These are phyloP conservation scores for Pantherophis guttatus DNA, from an alignment of 2,113 vertebrate species.

Conservation along the genomic window DNA sequence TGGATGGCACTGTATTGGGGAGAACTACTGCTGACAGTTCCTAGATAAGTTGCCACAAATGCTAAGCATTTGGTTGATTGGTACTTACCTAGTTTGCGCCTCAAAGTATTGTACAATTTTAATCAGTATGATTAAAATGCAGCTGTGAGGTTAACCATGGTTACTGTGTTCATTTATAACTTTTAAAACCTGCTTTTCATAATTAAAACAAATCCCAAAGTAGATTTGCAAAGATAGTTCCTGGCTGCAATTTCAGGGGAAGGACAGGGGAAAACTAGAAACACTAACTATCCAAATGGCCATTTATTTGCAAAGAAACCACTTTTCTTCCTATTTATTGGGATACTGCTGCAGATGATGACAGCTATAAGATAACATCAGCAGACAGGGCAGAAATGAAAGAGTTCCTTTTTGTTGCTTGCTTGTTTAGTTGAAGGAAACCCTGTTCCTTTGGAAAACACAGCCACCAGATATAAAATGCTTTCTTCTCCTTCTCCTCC, in stretches of 20 bases:
- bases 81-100: background rate
- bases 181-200: background rate
- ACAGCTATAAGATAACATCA: constrained; percentile 56
- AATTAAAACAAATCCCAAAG: background rate
- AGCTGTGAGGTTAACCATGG: background rate
- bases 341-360: constrained; percentile 52
- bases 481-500: constrained; percentile 42
- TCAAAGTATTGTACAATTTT: background rate
- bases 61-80: background rate
- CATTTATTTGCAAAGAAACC: background rate
- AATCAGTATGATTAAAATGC: background rate
- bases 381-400: constrained; percentile 59
- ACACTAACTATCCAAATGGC: background rate
- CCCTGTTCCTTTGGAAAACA: constrained; percentile 32
- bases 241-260: background rate
- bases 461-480: constrained; percentile 51
- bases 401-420: constrained; percentile 25
- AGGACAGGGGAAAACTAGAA: constrained; percentile 31
- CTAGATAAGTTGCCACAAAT: background rate
- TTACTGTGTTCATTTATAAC: background rate
- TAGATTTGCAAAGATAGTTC: background rate
- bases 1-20: background rate
- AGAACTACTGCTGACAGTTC: background rate
- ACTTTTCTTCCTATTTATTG: constrained; percentile 1
- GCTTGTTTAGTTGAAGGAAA: fast-evolving